Evolutionary conservation across 1,140 invertebrate species (phyloP), one percentile per base, ranked within the genome.

Genomic region (Drosophila asahinai): DNA sequence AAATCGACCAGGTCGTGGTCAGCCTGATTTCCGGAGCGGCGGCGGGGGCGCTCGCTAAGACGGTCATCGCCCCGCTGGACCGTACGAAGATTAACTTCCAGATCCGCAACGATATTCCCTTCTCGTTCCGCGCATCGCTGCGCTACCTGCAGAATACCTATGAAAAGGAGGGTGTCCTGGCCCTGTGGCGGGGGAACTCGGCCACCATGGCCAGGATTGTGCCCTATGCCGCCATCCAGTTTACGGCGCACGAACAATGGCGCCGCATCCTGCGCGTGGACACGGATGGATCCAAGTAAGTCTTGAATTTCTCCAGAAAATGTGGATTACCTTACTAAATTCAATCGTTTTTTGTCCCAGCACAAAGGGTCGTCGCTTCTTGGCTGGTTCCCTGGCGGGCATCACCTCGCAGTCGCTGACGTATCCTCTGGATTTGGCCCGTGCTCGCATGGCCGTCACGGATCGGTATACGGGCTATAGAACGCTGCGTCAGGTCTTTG

Each of bases 41-140:
- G 25, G 98, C 98, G n/a, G 99, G 99, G 5, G 98, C 97, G 22
- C 77, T 99, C 8, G 99, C 99, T 5, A 99, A 99, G 94, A 99
- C 98, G 0, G 95, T 96, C 12, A 99, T 99, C 83, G 99, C 99
- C 3, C 99, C 99, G 3, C 94, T 99, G 17, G 99, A 99, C 94
- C 94, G 99, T 66, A 98, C 98, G 60, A 99, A 99, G 95, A 99
- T 99, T 61, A 98, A 98, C 94, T 99, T 99, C 94, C 99, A 99
- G 94, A 96, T 95, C 76, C 95, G 95, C 19, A 95, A 97, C 80
- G 81, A 91, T 86, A 95, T 95, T 55, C 95, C 95, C 22, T 99
- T 98, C 93, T 97, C 97, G 0, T 95, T 96, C 62, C 94, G 94
- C 70, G 96, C 96, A 27, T 98, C 97, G 0, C 83, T 97, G 2